Conservation (phyloP, 1,140 invertebrate species). For the Eriosoma lanigerum region DNA sequence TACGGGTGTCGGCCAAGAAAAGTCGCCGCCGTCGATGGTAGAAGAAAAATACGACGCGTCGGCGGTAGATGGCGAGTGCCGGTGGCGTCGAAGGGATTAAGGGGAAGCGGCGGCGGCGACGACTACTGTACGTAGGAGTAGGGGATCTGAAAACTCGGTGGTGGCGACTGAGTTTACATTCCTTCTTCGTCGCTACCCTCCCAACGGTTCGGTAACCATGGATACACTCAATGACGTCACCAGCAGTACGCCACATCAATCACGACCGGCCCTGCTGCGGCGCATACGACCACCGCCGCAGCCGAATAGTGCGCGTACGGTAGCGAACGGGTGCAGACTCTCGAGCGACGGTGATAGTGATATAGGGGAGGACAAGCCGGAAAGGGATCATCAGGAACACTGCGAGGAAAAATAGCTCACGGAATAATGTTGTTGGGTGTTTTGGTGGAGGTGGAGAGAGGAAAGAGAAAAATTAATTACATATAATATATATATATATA, state of each 20-base stretch:
- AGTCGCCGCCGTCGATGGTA: not conserved
- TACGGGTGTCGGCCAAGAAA: not conserved
- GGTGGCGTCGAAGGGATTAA: not conserved
- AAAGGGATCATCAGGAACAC: no score
- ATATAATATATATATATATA: not conserved
- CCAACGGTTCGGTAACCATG: conserved; percentile 3
- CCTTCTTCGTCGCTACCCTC: no score
- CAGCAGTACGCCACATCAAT: conserved; percentile 44
- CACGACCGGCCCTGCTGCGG: conserved; percentile 14
- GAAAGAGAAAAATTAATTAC: conserved; percentile 15
- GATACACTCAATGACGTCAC: conserved; percentile 49
- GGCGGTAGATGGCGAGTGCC: not conserved
- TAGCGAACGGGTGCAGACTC: not conserved
- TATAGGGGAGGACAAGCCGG: no score
- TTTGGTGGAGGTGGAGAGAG: not conserved
- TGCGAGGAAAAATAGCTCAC: not conserved
- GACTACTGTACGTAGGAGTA: not conserved
- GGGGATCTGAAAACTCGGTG: no score
- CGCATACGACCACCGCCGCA: not conserved
- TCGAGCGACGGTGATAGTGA: not conserved
- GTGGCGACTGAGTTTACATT: no score
- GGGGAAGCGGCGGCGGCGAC: not conserved
- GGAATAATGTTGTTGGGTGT: conserved; percentile 4
- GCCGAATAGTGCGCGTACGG: not conserved
- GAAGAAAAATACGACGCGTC: not conserved